Conservation (phyloP, 2,888 invertebrate species). For the Maniola hyperantus region DNA sequence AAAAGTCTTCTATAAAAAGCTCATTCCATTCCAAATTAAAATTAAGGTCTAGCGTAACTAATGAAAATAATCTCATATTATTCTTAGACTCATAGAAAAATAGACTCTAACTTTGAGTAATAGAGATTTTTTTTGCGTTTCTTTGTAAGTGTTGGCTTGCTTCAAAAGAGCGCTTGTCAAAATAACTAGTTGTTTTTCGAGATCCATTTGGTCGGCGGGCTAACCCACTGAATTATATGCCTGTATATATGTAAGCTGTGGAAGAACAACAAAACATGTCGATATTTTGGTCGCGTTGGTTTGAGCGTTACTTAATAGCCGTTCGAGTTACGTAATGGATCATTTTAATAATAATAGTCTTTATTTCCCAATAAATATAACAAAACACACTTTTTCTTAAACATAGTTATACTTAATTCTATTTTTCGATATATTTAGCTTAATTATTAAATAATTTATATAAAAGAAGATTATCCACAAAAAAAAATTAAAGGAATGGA, state of each 20-base stretch:
- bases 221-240: conserved; percentile 62
- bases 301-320: conserved; percentile 68
- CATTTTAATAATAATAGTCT: too few relatives aligned
- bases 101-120: conserved; percentile 44
- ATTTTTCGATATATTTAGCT: too few relatives aligned
- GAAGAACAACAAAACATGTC: conserved; percentile 71
- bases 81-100: conserved; percentile 46
- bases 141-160: conserved; percentile 50
- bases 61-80: conserved; percentile 63
- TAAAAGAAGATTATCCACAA: too few relatives aligned
- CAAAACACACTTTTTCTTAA: too few relatives aligned
- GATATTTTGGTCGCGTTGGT: conserved; percentile 68
- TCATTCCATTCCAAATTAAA: conserved; percentile 81
- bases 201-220: conserved; percentile 72
- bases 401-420: too few relatives aligned
- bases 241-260: conserved; percentile 55
- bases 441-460: too few relatives aligned
- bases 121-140: conserved; percentile 49
- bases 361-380: too few relatives aligned
- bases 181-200: conserved; percentile 80
- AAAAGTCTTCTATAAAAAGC: conserved; percentile 78
- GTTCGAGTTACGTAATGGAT: conserved; percentile 48
- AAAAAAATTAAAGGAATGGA: too few relatives aligned
- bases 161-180: conserved; percentile 63
- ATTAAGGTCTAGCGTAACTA: conserved; percentile 78